Evolutionary conservation across 1,140 invertebrate genomes (phyloP).

Genomic region (Caenorhabditis briggsae): DNA sequence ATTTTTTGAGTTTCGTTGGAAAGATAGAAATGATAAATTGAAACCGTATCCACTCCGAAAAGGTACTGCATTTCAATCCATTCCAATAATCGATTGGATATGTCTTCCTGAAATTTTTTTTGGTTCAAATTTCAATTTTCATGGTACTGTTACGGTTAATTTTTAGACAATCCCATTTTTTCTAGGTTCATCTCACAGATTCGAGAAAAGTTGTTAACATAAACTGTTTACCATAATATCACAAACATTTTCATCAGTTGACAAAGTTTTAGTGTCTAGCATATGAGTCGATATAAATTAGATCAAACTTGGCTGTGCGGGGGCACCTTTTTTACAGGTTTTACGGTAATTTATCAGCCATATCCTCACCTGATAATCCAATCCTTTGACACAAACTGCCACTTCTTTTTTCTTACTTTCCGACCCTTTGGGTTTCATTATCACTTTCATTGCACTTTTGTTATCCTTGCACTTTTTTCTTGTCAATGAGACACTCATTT

Average conservation of each 20-base stretch:
- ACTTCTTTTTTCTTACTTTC: conserved; percentile 78
- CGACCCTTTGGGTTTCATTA: conserved; percentile 4
- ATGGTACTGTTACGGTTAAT: no score
- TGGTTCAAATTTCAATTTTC: no score
- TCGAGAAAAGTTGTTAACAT: neutral
- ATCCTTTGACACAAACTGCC: conserved; percentile 92
- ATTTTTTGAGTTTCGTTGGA: conserved; percentile 92
- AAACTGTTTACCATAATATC: no score
- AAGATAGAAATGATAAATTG: conserved; percentile 90
- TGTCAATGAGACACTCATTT: conserved; percentile 50
- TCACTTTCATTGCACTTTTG: conserved; percentile 58
- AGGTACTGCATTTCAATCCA: conserved; percentile 91
- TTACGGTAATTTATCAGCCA: no score
- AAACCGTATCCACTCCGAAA: conserved; percentile 91
- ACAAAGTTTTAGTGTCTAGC: neutral
- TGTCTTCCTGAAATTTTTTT: conserved; percentile 82
- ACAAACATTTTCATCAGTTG: no score
- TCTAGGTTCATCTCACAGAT: no score
- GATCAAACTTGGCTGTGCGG: no score
- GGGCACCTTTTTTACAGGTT: no score
- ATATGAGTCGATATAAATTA: no score
- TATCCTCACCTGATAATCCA: conserved; percentile 84
- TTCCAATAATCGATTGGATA: conserved; percentile 90
- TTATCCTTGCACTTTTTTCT: conserved; percentile 1
- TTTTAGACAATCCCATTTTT: no score